Evolutionary conservation across 2,113 vertebrate genomes (phyloP).

Genomic region (Neoarius graeffei): DNA sequence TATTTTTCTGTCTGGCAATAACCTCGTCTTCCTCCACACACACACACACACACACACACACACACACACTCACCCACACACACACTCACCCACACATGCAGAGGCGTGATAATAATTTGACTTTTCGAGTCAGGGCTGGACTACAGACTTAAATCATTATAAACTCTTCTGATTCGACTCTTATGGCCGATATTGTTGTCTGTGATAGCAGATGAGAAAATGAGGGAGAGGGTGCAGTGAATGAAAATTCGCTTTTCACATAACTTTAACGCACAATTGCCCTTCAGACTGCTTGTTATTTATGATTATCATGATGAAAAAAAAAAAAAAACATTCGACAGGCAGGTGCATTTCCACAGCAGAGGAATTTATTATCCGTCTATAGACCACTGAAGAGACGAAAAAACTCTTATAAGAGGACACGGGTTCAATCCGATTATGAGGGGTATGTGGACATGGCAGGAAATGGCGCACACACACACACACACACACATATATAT

Average conservation of each 20-base stretch:
- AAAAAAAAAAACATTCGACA: constrained; percentile 59
- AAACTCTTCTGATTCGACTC: constrained; percentile 72
- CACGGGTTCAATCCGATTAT: constrained; percentile 38
- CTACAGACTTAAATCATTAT: constrained; percentile 78
- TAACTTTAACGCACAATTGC: constrained; percentile 77
- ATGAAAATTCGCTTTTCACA: constrained; percentile 61
- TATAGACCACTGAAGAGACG: constrained; percentile 81
- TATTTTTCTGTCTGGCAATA: constrained; percentile 76
- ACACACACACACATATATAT: neutral
- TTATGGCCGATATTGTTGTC: constrained; percentile 72
- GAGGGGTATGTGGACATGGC: constrained; percentile 2
- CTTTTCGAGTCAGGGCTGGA: constrained; percentile 75
- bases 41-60: constrained; percentile 51
- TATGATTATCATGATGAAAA: constrained; percentile 78
- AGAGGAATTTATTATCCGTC: constrained; percentile 80
- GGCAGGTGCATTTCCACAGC: constrained; percentile 80
- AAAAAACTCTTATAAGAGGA: constrained; percentile 72
- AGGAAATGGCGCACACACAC: constrained; percentile 25
- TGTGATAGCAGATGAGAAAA: constrained; percentile 73
- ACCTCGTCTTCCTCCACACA: constrained; percentile 53
- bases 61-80: constrained; percentile 50
- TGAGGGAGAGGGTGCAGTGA: constrained; percentile 48
- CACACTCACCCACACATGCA: constrained; percentile 60
- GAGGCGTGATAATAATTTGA: constrained; percentile 82
- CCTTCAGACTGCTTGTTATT: constrained; percentile 80